Evolutionary conservation across 2,888 invertebrate species (phyloP), one percentile per base, ranked within the genome.

Genomic region (Sminthurinus aureus): DNA sequence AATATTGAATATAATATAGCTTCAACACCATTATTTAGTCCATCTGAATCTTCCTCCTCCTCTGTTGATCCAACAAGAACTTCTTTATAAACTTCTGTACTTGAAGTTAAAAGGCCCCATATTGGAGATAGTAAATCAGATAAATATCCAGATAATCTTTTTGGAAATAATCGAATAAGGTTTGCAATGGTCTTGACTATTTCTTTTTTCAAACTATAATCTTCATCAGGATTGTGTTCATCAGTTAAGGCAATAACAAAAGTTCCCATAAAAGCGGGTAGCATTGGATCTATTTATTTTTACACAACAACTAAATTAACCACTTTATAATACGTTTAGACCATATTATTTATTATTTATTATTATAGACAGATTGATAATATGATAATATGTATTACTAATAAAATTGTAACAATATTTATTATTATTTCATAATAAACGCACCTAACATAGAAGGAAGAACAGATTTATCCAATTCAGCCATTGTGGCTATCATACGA

Each of bases 91-190:
- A 92, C 91, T 87, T 93, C 93, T 0, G 94, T 94, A 87, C 93
- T 93, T 87, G 93, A 92, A 51, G 93, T 93, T n/a, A 94, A 91
- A 67, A 93, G 92, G 85, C 92, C 92, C 94, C 94, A 94, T 26
- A 94, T 92, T 0, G 93, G 92, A 3, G 93, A 92, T 76, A 94
- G 90, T 85, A 94, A 92, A 87, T 93, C 92, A 15, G 92, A 91
- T 88, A 94, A 91, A 89, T 92, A 94, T 22, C 91, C 91, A 6
- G 91, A 90, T 89, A 94, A 92, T 86, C 92, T 92, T 89, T 93
- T 93, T 0, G 94, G 93, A 89, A 93, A 92, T 87, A 92, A 92
- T 71, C 91, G 92, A 71, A 94, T 92, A 0, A 88, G 82, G 73
- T 84, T 84, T 69, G 88, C 84, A 75, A 87, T 88, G 26, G 86